Conservation (phyloP, 1,140 invertebrate genomes). For the Cydia fagiglandana region DNA sequence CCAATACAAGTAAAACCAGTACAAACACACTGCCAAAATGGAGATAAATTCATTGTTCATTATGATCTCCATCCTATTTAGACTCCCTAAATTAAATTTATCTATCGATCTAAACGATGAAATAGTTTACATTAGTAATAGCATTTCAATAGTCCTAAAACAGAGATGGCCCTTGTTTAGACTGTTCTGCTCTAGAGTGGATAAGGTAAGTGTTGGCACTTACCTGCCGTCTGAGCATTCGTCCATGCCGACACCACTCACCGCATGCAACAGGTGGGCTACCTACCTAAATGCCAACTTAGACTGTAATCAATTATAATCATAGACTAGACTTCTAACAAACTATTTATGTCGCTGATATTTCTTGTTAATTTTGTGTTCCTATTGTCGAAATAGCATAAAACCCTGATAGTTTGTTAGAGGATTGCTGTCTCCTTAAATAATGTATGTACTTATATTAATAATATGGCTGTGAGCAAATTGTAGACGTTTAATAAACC, state of each 20-base stretch:
- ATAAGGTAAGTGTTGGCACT: not conserved
- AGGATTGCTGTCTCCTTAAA: constrained; percentile 4
- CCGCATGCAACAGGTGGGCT: not conserved
- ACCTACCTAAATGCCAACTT: not conserved
- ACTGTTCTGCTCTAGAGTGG: constrained; percentile 5
- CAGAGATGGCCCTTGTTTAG: constrained; percentile 10
- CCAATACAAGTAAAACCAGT: constrained; percentile 8
- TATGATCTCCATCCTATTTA: not conserved
- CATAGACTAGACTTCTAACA: constrained; percentile 4
- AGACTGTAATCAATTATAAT: constrained; percentile 22
- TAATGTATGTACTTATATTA: constrained; percentile 25
- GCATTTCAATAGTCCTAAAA: not conserved
- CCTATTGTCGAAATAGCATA: not conserved
- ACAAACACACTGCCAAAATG: constrained; percentile 11
- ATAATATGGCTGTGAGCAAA: constrained; percentile 29
- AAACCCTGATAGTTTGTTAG: not conserved
- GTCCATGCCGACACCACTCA: not conserved
- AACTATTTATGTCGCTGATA: not conserved
- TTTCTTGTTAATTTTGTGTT: not conserved
- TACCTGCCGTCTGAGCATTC: constrained; percentile 7
- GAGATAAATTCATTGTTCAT: not conserved
- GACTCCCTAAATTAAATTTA: not conserved
- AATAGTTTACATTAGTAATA: not conserved
- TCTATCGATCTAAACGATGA: not conserved
- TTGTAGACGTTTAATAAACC: constrained; percentile 11